Evolutionary conservation across 37 sponge, comb jelly and placozoan genomes (phyloP).

Genomic region (Ianthella basta): DNA sequence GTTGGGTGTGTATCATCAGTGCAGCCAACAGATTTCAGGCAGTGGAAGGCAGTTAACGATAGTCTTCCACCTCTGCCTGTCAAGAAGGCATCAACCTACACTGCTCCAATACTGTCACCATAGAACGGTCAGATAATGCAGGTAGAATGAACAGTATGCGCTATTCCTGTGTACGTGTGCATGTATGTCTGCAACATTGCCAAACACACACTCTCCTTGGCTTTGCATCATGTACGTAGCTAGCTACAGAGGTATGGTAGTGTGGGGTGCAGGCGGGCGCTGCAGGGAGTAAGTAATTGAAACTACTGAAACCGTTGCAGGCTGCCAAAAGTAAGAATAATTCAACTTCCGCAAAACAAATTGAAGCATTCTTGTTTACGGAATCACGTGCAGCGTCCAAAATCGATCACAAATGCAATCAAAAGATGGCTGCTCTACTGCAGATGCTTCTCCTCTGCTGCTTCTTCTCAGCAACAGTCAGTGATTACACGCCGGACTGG

Average conservation of each 20-base stretch:
- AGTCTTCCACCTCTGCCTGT: too few relatives aligned
- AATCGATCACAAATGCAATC: too few relatives aligned
- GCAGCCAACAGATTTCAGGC: neutral
- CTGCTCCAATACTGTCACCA: too few relatives aligned
- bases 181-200: neutral
- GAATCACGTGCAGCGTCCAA: neutral
- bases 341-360: neutral
- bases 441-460: neutral
- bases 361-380: neutral
- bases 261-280: neutral
- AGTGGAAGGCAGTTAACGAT: too few relatives aligned
- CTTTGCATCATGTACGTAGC: constrained; percentile 18
- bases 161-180: too few relatives aligned
- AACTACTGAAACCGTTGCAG: neutral
- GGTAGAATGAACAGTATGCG: too few relatives aligned
- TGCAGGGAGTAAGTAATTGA: neutral
- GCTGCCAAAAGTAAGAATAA: neutral
- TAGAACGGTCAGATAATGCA: too few relatives aligned
- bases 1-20: neutral
- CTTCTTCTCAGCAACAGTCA: neutral
- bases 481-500: constrained; percentile 70
- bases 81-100: too few relatives aligned
- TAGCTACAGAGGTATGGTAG: neutral
- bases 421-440: neutral
- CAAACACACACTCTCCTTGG: neutral